phyloP scores from a whole-genome alignment of 2,888 invertebrate species.

The Lottia scabra region DNA sequence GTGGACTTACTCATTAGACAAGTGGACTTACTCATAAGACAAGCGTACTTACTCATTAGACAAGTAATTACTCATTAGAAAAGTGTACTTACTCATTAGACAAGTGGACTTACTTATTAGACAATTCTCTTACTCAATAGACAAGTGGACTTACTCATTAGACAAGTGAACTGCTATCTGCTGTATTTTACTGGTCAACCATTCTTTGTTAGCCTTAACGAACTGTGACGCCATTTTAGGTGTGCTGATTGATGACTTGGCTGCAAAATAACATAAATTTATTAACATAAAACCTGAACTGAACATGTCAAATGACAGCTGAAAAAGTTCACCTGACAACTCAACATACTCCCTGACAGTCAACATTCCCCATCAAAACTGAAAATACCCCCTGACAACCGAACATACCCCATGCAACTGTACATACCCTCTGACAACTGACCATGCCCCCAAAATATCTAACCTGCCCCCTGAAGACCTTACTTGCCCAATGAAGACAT shows the following conservation, averaged over 20 bases:
- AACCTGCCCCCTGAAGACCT: too few species aligned
- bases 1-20: conserved; percentile 61
- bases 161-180: conserved; percentile 51
- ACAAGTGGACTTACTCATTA: conserved; percentile 61
- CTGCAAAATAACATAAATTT: not conserved
- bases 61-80: too few species aligned
- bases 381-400: too few species aligned
- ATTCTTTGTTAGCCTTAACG: conserved; percentile 61
- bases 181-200: conserved; percentile 57
- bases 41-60: conserved; percentile 58
- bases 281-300: too few species aligned
- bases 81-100: conserved; percentile 60
- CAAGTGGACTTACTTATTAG: conserved; percentile 53
- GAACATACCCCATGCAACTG: too few species aligned
- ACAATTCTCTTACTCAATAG: conserved; percentile 63
- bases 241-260: conserved; percentile 30
- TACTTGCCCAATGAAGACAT: too few species aligned
- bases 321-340: too few species aligned
- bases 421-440: too few species aligned
- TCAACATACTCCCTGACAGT: too few species aligned
- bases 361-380: too few species aligned
- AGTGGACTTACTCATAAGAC: conserved; percentile 56
- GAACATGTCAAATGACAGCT: too few species aligned
- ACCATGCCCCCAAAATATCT: too few species aligned
- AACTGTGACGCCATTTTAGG: conserved; percentile 57